Conservation (phyloP, 2,888 invertebrate species). For the Erebia ligea region DNA sequence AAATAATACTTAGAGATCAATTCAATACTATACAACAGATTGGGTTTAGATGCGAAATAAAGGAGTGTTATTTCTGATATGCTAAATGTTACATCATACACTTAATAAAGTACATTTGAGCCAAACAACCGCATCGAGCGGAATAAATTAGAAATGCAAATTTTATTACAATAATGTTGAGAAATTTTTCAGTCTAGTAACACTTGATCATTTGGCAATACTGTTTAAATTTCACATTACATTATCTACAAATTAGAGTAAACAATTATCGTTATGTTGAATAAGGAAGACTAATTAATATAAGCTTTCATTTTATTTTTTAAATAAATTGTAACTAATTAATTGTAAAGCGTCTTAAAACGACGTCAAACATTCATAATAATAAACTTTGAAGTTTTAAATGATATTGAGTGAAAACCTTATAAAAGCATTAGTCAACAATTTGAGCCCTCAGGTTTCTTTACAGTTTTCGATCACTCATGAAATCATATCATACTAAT, state of each 20-base stretch:
- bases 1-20: conserved; percentile 77
- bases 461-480: conserved; percentile 23
- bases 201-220: conserved; percentile 82
- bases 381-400: conserved; percentile 28
- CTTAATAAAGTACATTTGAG: conserved; percentile 57
- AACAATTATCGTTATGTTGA: conserved; percentile 59
- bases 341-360: conserved; percentile 22
- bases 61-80: conserved; percentile 65
- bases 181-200: conserved; percentile 76
- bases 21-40: conserved; percentile 64
- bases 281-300: conserved; percentile 72
- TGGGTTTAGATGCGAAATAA: conserved; percentile 46
- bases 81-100: conserved; percentile 43
- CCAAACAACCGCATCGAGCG: conserved; percentile 50
- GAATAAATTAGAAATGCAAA: conserved; percentile 43
- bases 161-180: conserved; percentile 44
- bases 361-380: conserved; percentile 20
- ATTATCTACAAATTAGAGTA: conserved; percentile 62
- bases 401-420: conserved; percentile 18
- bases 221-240: conserved; percentile 69
- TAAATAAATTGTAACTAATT: conserved; percentile 33
- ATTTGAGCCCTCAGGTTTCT: conserved; percentile 30
- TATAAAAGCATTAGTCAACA: conserved; percentile 25
- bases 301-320: conserved; percentile 33
- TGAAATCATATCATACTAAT: too few relatives aligned